Conservation (phyloP, 2,113 vertebrate genomes). For the Bettongia penicillata region DNA sequence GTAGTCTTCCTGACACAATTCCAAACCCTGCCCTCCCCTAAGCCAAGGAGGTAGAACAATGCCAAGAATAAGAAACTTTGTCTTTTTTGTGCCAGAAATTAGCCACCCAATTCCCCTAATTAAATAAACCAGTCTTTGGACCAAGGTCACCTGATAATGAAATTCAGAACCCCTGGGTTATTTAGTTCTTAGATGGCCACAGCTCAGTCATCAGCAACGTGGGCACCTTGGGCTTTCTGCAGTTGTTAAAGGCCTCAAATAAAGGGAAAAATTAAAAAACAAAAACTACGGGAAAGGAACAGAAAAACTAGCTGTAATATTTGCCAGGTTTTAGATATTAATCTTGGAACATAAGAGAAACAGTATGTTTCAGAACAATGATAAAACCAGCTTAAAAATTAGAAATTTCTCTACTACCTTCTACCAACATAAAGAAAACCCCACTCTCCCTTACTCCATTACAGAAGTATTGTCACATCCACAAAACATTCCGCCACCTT, state of each 20-base stretch:
- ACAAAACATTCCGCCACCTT: not conserved
- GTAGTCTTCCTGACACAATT: not conserved
- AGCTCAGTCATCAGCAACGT: conserved; percentile 65
- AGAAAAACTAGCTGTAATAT: conserved; percentile 38
- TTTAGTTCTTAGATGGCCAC: conserved; percentile 35
- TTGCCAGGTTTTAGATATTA: conserved; percentile 47
- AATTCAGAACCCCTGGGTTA: conserved; percentile 4
- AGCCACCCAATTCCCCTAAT: not conserved
- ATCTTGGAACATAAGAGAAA: conserved; percentile 57
- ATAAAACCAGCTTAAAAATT: conserved; percentile 59
- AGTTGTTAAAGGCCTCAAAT: conserved; percentile 64
- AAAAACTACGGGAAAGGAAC: not conserved
- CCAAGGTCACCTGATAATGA: conserved; percentile 29
- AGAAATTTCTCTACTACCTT: not conserved
- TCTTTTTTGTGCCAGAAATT: not conserved
- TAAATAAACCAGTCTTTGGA: not conserved
- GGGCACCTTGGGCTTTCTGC: conserved; percentile 37
- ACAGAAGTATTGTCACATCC: not conserved
- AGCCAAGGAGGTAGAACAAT: not conserved
- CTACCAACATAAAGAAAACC: not conserved
- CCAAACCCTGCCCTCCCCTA: not conserved
- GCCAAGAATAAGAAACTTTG: not conserved
- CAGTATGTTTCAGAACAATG: conserved; percentile 60
- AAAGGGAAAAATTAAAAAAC: conserved; percentile 49
- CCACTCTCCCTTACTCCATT: not conserved